A percentile compares a stretch with the other conserved stretches of the same genome.
Conservation (phyloP, 2,113 vertebrate genomes). For the Aldabrachelys gigantea region DNA sequence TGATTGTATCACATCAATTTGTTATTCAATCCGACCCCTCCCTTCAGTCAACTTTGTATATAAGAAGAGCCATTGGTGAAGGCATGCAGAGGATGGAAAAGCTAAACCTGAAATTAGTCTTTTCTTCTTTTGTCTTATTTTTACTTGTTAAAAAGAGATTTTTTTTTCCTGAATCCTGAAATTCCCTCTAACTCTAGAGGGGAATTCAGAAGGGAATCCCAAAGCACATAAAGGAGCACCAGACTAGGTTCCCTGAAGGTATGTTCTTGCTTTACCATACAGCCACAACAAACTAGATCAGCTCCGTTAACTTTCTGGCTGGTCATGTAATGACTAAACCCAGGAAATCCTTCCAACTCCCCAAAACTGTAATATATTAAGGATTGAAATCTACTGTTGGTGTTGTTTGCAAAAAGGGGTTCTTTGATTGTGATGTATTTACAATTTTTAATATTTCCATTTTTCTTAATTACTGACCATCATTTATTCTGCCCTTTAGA, state of each 20-base stretch:
- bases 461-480: background rate
- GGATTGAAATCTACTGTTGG: background rate
- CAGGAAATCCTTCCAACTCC: background rate
- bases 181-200: background rate
- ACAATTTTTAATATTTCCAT: background rate
- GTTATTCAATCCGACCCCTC: conserved; percentile 84
- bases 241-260: background rate
- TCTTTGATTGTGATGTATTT: background rate
- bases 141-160: background rate
- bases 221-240: background rate
- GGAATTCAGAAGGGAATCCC: background rate
- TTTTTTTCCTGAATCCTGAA: background rate
- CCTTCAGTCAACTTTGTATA: conserved; percentile 80
- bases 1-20: conserved; percentile 85
- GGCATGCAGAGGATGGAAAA: conserved; percentile 25
- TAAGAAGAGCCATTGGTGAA: conserved; percentile 64
- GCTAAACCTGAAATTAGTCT: conserved; percentile 1
- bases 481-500: background rate
- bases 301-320: background rate
- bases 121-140: conserved; percentile 45
- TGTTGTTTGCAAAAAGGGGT: background rate
- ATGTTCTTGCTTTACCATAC: background rate
- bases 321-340: background rate
- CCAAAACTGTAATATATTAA: background rate
- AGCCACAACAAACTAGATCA: background rate